phyloP scores from a whole-genome alignment of 2,797 vertebrate genomes.

The Acipenser transmontanus region DNA sequence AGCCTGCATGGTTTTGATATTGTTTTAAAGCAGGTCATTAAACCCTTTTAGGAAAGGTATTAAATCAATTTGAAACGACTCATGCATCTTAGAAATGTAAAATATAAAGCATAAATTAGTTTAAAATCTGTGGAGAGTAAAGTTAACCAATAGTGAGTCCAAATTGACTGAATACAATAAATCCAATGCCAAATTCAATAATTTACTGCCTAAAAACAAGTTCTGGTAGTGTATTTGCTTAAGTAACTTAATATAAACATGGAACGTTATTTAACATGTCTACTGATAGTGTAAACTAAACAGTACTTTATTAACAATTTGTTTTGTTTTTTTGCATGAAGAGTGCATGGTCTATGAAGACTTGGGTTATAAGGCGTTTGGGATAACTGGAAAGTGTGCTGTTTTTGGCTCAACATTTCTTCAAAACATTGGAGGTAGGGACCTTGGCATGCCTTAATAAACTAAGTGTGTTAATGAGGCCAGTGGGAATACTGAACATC shows the following conservation, averaged over 20 bases:
- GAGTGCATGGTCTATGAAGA: constrained; percentile 72
- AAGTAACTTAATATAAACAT: no score
- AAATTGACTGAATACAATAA: not conserved
- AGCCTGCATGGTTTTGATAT: no score
- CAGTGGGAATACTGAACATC: not conserved
- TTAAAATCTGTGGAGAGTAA: no score
- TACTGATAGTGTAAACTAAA: not conserved
- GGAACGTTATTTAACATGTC: not conserved
- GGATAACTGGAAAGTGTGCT: constrained; percentile 58
- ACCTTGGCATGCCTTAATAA: not conserved
- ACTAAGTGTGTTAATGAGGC: not conserved
- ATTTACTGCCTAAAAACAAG: not conserved
- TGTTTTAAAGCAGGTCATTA: no score
- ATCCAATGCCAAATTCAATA: not conserved
- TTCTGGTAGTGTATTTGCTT: no score
- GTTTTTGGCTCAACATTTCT: constrained; percentile 67
- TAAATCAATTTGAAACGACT: no score
- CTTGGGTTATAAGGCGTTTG: constrained; percentile 62
- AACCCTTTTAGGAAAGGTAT: no score
- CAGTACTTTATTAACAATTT: not conserved
- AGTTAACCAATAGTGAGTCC: not conserved
- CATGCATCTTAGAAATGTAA: no score
- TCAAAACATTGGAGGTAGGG: constrained; percentile 64
- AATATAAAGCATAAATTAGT: no score
- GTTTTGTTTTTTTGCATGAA: constrained; percentile 23